phyloP scores from a whole-genome alignment of 2,888 invertebrate genomes.

The Dynastes hyllus region DNA sequence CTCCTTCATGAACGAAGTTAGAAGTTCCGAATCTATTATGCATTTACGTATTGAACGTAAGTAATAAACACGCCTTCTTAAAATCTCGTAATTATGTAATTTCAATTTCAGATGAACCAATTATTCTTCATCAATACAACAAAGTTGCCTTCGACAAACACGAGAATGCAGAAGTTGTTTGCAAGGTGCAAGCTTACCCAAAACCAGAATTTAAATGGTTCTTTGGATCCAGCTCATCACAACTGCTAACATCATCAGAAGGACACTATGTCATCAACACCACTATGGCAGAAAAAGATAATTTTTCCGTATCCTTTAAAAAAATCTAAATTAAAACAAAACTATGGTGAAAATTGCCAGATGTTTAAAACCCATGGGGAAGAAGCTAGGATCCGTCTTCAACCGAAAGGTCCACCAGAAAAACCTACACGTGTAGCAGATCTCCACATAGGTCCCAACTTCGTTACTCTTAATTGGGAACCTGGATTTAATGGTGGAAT shows the following conservation, averaged over 20 bases:
- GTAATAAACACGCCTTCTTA: slow-evolving; percentile 64
- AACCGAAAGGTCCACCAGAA: slow-evolving; percentile 92
- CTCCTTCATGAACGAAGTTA: slow-evolving; percentile 91
- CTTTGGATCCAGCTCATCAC: slow-evolving; percentile 83
- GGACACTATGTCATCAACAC: slow-evolving; percentile 91
- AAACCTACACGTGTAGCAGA: slow-evolving; percentile 83
- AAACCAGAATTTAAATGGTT: slow-evolving; percentile 96
- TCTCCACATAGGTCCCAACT: slow-evolving; percentile 84
- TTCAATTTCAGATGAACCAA: slow-evolving; percentile 82
- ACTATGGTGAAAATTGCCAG: slow-evolving; percentile 93
- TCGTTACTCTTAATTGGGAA: slow-evolving; percentile 88
- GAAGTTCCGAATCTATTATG: slow-evolving; percentile 91
- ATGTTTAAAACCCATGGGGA: too few relatives aligned
- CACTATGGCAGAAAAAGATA: slow-evolving; percentile 85
- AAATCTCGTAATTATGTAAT: background rate
- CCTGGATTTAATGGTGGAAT: slow-evolving; percentile 94
- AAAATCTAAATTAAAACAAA: slow-evolving; percentile 86
- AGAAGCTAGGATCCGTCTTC: slow-evolving; percentile 84
- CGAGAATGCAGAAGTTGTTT: slow-evolving; percentile 90
- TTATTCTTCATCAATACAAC: slow-evolving; percentile 87
- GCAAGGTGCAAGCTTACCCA: slow-evolving; percentile 93
- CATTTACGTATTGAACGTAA: slow-evolving; percentile 92
- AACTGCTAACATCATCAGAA: slow-evolving; percentile 85
- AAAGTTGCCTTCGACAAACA: slow-evolving; percentile 91
- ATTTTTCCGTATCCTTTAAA: slow-evolving; percentile 82